Evolutionary conservation across 1,140 invertebrate genomes (phyloP), one percentile per base, ranked within the genome.

Genomic region (Tetragonula clypearis): DNA sequence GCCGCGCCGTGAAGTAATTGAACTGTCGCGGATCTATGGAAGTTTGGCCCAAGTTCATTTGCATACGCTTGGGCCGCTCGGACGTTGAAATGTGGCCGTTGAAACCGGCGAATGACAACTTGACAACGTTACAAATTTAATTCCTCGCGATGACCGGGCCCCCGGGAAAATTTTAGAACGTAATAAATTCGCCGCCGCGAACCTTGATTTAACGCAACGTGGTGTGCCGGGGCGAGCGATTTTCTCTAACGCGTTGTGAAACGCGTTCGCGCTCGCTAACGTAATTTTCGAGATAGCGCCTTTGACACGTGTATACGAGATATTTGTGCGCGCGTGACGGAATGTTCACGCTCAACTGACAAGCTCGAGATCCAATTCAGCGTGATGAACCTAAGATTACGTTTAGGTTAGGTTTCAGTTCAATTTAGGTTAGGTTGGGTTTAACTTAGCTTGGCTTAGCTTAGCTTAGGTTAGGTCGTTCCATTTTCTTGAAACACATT

Each of bases 1-100:
- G 60, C 72, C 53, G 21, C 55, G n/a, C 30, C 68, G 49, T 56
- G 53, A 79, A 30, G 68, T 84, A 84, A 84, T 79, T 79, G 49
- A 56, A 84, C 58, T 62, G 77, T 79, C 82, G 12, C 56, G 56
- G 69, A 56, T 79, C 68, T 72, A 79, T 55, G n/a, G n/a, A 41
- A 72, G 56, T 79, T 62, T 30, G 1, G 41, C 41, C 55, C 2
- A 21, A 62, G 56, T 65, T 79, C 53, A 68, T 84, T 84, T 79
- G 68, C 49, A 79, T 79, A 23, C 76, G 49, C 21, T 17, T 21
- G 19, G 5, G 19, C 41, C n/a, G 35, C 30, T n/a, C 55, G 49
- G 41, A 55, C 56, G 26, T 30, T 35, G 9, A n/a, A 19, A 73
- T 41, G 53, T 14, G 49, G 17, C 23, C 49, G 60, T 23, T 79